Evolutionary conservation across 2,888 invertebrate genomes (phyloP).

Genomic region (Molorchus minor): DNA sequence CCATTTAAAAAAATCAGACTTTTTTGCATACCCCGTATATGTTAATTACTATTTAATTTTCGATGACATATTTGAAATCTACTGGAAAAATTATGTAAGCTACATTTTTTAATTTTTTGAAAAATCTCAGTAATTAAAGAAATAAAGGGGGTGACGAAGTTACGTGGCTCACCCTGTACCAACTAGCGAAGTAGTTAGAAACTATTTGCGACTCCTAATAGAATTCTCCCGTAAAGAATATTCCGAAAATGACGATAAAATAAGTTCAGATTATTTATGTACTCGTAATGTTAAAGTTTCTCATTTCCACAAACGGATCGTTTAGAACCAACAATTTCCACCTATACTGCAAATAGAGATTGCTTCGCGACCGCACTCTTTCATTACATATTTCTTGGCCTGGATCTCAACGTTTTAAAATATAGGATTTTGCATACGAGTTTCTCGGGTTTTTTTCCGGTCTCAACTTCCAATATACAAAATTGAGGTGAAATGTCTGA

Average conservation of each 20-base stretch:
- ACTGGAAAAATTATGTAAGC: no score
- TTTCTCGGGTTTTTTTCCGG: neutral
- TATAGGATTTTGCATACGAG: neutral
- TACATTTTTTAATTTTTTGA: no score
- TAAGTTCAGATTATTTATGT: neutral
- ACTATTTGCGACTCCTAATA: neutral
- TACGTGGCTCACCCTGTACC: no score
- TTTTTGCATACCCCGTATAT: no score
- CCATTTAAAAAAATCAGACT: no score
- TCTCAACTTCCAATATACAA: neutral
- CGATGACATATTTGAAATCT: no score
- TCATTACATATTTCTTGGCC: slow-evolving; percentile 1
- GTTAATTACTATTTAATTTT: no score
- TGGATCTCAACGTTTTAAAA: neutral
- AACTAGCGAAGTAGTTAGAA: no score
- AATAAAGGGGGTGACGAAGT: no score
- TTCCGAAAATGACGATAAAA: neutral
- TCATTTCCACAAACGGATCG: slow-evolving; percentile 15
- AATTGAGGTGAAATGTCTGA: neutral
- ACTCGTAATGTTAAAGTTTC: neutral
- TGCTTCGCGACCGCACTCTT: neutral
- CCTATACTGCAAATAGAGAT: slow-evolving; percentile 2
- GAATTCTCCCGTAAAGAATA: neutral
- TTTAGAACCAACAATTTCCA: slow-evolving; percentile 13
- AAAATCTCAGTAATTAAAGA: no score